Base-by-base conservation (phyloP, 2,797 vertebrate genomes). In the Aselliscus stoliczkanus region DNA sequence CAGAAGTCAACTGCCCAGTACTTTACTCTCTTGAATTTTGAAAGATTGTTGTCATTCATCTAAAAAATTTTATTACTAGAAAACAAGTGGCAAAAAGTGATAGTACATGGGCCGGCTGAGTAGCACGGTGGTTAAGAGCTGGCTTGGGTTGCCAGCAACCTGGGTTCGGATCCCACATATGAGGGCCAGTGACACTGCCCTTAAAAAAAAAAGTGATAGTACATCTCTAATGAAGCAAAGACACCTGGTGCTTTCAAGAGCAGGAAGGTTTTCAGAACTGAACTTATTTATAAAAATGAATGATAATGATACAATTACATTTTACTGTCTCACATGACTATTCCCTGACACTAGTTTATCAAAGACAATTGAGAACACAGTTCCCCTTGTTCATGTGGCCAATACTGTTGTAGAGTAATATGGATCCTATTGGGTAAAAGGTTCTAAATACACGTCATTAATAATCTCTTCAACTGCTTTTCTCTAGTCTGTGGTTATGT, bases 271-370 rank as follows among this genome's bases (percentile, higher is more conserved):
- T 50, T 80, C 39, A 83, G 52, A 88, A 81, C 31, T 86, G 52
- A 88, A 81, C 31, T 80, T 76, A 82, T 52, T 93, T 52, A 77
- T 72, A 76, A 94, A 96, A 69, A 73, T n/a, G 64, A 81, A 62
- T 76, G 52, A 67, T 39, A 72, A 89, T 42, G 14, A 15, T 50
- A 50, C 47, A 92, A 73, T 83, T 39, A 67, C 7, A 82, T 67
- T 80, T 80, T 39, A 60, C 58, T 96, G 94, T 13, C 80, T 96
- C 77, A 90, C 4, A 47, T 64, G 93, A 47, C 39, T 73, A 37
- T 17, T 56, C 34, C 31, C 50, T 31, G 44, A 64, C 50, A 87
- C 23, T 89, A 64, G 60, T 58, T 77, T 90, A 58, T 27, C 31
- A 81, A 42, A 72, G 18, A 76, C 7, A 73, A 0, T 17, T 39